Percentiles rank a stretch among this genome's conserved stretches.
phyloP scores from a whole-genome alignment of 2,888 invertebrate genomes.

The Cylindroiulus punctatus region DNA sequence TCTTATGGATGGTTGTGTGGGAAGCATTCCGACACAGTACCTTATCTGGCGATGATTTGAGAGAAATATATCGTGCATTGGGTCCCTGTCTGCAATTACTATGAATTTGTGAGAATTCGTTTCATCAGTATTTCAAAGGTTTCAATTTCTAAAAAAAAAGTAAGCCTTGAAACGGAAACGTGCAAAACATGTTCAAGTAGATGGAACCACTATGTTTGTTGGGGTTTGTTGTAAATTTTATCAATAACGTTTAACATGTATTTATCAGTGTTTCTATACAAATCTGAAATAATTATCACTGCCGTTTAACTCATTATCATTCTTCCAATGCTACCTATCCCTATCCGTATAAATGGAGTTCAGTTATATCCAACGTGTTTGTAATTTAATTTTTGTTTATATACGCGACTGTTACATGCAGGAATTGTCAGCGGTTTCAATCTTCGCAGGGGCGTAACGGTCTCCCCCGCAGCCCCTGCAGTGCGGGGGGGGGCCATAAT shows the following conservation, averaged over 20 bases:
- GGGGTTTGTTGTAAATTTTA: constrained; percentile 2
- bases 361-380: not conserved
- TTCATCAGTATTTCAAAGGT: not conserved
- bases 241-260: not conserved
- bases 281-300: constrained; percentile 7
- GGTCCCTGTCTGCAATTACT: too few relatives aligned
- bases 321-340: constrained; percentile 10
- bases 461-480: too few relatives aligned
- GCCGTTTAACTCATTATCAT: constrained; percentile 1
- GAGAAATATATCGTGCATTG: too few relatives aligned
- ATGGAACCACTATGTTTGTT: not conserved
- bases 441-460: too few relatives aligned
- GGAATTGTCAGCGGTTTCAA: too few relatives aligned
- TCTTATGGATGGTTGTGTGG: too few relatives aligned
- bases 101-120: not conserved
- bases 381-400: not conserved
- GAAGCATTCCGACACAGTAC: too few relatives aligned
- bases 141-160: not conserved
- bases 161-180: not conserved
- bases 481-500: too few relatives aligned
- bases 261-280: constrained; percentile 2
- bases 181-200: not conserved
- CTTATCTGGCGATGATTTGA: too few relatives aligned
- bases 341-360: constrained; percentile 11
- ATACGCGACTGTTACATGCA: too few relatives aligned